Conservation (phyloP, 2,888 invertebrate species). For the Chloromyia formosa region DNA sequence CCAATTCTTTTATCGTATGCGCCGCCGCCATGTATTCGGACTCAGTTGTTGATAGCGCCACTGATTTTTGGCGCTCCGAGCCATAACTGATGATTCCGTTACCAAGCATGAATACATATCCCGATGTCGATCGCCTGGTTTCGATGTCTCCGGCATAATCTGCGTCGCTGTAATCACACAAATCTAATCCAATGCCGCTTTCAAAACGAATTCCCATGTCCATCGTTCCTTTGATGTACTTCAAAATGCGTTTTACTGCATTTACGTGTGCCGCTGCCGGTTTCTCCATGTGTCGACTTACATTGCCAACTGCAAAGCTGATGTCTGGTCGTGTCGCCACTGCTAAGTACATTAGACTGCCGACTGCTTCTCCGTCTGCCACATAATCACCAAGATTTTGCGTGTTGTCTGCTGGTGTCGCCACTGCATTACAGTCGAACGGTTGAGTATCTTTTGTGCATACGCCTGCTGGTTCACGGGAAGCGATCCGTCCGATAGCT, state of each 20-base stretch:
- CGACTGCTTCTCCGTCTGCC: no score
- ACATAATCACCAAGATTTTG: neutral
- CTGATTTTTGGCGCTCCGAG: conserved; percentile 50
- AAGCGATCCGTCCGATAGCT: neutral
- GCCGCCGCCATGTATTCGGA: conserved; percentile 51
- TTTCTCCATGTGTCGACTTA: neutral
- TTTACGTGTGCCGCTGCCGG: neutral
- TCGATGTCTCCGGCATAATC: conserved; percentile 31
- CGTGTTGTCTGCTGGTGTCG: neutral
- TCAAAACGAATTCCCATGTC: neutral
- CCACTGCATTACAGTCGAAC: neutral
- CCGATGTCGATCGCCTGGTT: conserved; percentile 21
- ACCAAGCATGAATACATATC: conserved; percentile 22
- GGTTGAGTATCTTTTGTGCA: neutral
- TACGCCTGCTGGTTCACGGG: neutral
- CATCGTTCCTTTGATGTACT: neutral
- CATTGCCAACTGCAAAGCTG: conserved; percentile 1
- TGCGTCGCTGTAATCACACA: conserved; percentile 12
- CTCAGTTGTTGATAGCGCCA: conserved; percentile 52
- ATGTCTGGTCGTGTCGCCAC: conserved; percentile 7
- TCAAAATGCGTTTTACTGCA: neutral
- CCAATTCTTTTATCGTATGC: neutral
- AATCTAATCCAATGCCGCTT: no score
- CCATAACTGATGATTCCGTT: conserved; percentile 13
- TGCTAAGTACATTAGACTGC: conserved; percentile 17